These are phyloP conservation scores for Labeo rohita DNA, from an alignment of 2,113 vertebrate species.

Conservation along the genomic window DNA sequence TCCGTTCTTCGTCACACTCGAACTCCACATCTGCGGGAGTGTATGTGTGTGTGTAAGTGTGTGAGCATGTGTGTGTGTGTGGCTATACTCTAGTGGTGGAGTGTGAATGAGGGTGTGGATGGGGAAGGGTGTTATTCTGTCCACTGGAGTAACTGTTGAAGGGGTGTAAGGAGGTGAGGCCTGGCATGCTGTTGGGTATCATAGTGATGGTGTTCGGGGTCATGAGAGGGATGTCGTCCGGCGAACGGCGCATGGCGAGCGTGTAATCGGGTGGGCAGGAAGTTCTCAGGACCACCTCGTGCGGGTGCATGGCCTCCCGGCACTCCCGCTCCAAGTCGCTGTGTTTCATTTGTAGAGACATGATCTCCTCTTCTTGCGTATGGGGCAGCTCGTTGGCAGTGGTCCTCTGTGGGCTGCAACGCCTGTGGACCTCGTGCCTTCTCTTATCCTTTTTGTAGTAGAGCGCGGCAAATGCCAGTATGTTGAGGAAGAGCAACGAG, in stretches of 20 bases:
- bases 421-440: conserved; percentile 92
- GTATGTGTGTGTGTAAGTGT: conserved; percentile 27
- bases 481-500: conserved; percentile 96
- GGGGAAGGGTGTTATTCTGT: conserved; percentile 97
- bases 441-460: conserved; percentile 99
- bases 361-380: conserved; percentile 98
- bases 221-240: conserved; percentile 98
- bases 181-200: conserved; percentile 97
- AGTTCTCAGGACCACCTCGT: conserved; percentile 96
- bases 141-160: conserved; percentile 95
- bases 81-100: conserved; percentile 99
- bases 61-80: conserved; percentile 20
- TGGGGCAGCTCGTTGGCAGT: conserved; percentile 93
- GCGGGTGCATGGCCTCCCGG: conserved; percentile 91
- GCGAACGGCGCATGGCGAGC: conserved; percentile 96
- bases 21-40: conserved; percentile 25
- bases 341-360: conserved; percentile 99
- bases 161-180: conserved; percentile 92
- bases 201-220: conserved; percentile 98
- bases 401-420: conserved; percentile 93
- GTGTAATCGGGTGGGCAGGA: conserved; percentile 98
- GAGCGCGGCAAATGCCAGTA: conserved; percentile 94
- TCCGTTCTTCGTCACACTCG: not conserved
- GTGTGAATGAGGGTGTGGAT: conserved; percentile 95
- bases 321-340: conserved; percentile 96